Conservation (phyloP, 2,797 vertebrate genomes). For the Neosalanx taihuensis region DNA sequence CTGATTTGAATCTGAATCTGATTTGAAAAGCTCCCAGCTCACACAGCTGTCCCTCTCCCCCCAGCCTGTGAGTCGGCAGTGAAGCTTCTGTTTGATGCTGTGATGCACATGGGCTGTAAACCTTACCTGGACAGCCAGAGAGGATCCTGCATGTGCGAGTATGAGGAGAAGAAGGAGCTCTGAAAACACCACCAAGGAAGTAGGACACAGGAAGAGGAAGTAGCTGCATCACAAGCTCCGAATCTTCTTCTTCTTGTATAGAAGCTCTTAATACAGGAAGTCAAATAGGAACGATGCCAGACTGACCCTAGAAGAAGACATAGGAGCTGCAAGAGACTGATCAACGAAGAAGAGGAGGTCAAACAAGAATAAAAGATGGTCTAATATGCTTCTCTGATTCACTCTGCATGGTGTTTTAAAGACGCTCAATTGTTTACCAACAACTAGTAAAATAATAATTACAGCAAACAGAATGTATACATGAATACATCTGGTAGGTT, state of each 20-base stretch:
- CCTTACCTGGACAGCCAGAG: constrained; percentile 96
- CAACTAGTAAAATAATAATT: too few species aligned
- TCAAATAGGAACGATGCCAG: too few species aligned
- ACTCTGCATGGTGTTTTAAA: too few species aligned
- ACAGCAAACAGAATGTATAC: too few species aligned
- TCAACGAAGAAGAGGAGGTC: too few species aligned
- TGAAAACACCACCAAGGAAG: constrained; percentile 63
- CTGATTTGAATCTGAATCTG: neutral
- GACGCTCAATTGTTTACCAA: too few species aligned
- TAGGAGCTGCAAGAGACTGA: too few species aligned
- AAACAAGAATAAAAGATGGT: too few species aligned
- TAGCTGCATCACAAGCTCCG: neutral
- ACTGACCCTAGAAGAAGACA: too few species aligned
- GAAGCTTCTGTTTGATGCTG: constrained; percentile 88
- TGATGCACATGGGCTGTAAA: constrained; percentile 96
- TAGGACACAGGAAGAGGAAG: neutral
- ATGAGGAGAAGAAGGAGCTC: constrained; percentile 85
- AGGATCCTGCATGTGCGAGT: constrained; percentile 85
- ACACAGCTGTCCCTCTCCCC: neutral
- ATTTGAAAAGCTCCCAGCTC: neutral
- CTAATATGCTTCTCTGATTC: too few species aligned
- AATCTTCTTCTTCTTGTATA: neutral
- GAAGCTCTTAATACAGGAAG: neutral
- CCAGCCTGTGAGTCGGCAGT: constrained; percentile 90
- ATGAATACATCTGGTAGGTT: too few species aligned